phyloP scores from a whole-genome alignment of 2,797 vertebrate genomes.

The Myotis findleyi region DNA sequence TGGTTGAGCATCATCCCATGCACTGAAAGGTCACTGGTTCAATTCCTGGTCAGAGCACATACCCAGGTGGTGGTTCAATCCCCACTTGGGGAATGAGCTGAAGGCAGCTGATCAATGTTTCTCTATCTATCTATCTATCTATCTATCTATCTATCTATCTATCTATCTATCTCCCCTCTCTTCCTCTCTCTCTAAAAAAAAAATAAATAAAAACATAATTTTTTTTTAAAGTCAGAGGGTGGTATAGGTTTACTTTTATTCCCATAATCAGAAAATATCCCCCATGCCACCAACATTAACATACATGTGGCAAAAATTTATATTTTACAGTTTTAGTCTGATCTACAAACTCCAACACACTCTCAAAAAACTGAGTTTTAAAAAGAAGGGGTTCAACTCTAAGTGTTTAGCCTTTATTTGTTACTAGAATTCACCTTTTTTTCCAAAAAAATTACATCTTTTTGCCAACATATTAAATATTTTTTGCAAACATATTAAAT shows the following conservation, averaged over 20 bases:
- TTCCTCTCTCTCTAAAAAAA: background rate
- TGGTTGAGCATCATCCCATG: background rate
- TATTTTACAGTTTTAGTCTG: background rate
- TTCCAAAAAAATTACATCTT: background rate
- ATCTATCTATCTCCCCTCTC: background rate
- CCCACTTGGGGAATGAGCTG: too few relatives aligned
- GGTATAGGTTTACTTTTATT: background rate
- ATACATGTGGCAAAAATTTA: background rate
- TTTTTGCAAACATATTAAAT: slow-evolving; percentile 54
- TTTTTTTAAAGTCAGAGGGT: background rate
- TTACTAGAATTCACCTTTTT: background rate
- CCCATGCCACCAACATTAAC: background rate
- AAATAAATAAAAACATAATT: background rate
- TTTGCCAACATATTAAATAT: slow-evolving; percentile 43
- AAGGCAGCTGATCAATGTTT: background rate
- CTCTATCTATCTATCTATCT: background rate
- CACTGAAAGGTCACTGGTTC: background rate
- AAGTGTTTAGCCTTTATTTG: slow-evolving; percentile 30
- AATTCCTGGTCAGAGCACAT: background rate
- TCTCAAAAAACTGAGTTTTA: background rate
- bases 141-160: too few relatives aligned
- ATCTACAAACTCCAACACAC: background rate
- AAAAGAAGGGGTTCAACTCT: background rate
- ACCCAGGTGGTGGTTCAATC: background rate
- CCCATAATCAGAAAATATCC: background rate